These are phyloP conservation scores for Emydoidea blandingii DNA, from an alignment of 2,797 vertebrate genomes.

Conservation along the genomic window DNA sequence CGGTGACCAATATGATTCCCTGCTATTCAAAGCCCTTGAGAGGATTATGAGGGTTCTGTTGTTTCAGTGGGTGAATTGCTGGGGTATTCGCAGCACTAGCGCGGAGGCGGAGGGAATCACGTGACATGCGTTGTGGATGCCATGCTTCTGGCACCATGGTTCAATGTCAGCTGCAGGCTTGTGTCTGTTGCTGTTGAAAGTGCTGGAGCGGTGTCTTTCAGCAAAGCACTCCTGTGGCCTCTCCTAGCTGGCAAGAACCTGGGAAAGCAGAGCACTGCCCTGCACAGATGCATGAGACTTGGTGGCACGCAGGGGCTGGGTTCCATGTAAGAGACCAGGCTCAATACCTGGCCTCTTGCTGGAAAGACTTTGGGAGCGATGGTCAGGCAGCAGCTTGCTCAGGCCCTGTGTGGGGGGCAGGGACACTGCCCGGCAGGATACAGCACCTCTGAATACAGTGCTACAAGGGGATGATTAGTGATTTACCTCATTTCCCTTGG, in stretches of 20 bases:
- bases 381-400: background rate
- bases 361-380: background rate
- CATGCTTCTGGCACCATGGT: background rate
- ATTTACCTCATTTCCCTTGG: too few relatives aligned
- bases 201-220: background rate
- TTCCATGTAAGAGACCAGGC: background rate
- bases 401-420: background rate
- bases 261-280: background rate
- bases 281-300: rapidly evolving
- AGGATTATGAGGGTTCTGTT: background rate
- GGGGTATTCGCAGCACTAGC: background rate
- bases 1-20: background rate
- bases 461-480: background rate
- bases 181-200: too few relatives aligned
- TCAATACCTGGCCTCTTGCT: background rate
- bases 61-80: background rate
- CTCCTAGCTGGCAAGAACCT: background rate
- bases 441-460: too few relatives aligned
- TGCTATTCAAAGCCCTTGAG: background rate
- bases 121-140: background rate
- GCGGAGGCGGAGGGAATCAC: background rate
- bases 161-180: background rate
- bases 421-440: background rate
- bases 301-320: rapidly evolving
- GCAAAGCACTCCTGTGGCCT: background rate